Percentiles rank a stretch among this genome's conserved stretches.
Conservation (phyloP, 2,113 vertebrate species). For the Glaucidium brasilianum region DNA sequence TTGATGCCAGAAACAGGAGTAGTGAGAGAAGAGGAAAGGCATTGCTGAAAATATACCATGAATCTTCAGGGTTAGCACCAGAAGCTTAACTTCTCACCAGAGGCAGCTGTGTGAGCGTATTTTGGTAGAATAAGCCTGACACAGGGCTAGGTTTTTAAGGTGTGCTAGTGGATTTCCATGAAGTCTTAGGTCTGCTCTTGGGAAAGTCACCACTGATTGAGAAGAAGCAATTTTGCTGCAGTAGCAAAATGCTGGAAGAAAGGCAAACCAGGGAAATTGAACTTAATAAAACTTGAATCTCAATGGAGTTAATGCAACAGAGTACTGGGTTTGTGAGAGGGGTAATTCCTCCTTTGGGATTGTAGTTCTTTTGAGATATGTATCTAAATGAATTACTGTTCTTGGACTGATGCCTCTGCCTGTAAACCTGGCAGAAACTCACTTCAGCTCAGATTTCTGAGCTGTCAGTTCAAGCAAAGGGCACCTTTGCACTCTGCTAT, state of each 20-base stretch:
- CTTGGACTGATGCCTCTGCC: not conserved
- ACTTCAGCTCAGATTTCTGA: not conserved
- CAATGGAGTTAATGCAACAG: not conserved
- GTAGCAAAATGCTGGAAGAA: not conserved
- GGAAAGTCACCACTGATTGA: not conserved
- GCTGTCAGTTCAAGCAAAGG: not conserved
- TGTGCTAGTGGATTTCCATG: not conserved
- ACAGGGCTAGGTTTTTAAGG: not conserved
- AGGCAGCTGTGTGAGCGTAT: fast-evolving
- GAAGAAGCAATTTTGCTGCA: not conserved
- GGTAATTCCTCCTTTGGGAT: not conserved
- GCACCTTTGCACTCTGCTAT: not conserved
- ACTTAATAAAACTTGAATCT: not conserved
- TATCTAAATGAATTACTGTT: not conserved
- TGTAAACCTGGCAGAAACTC: not conserved
- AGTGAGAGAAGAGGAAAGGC: not conserved
- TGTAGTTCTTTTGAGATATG: not conserved
- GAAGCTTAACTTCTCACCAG: not conserved
- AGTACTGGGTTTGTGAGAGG: not conserved
- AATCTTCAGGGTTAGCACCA: not conserved
- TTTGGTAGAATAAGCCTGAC: not conserved
- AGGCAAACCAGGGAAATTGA: not conserved
- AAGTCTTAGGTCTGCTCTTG: not conserved
- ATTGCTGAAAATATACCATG: not conserved
- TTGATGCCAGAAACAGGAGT: not conserved